A percentile compares a stretch with the other conserved stretches of the same genome.
These are phyloP conservation scores for Apis cerana DNA, from an alignment of 1,140 invertebrate genomes.

Conservation along the genomic window DNA sequence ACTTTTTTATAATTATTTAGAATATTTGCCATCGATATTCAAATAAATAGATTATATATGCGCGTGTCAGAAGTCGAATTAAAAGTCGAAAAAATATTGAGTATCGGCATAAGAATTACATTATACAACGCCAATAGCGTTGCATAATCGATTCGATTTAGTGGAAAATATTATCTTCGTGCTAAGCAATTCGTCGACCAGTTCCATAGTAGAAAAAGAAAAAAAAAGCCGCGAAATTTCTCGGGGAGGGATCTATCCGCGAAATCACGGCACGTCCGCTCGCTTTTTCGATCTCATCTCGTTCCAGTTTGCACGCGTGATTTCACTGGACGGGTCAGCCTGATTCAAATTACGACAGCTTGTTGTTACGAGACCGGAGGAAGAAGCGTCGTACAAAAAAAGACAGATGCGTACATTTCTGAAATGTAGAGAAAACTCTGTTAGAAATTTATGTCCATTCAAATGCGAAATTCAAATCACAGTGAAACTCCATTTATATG, in stretches of 20 bases:
- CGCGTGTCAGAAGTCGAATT: no score
- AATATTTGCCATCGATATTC: no score
- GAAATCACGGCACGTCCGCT: slow-evolving; percentile 42
- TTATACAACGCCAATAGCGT: background rate
- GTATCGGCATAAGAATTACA: no score
- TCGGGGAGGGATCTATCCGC: slow-evolving; percentile 27
- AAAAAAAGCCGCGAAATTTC: slow-evolving; percentile 39
- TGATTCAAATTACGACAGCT: slow-evolving; percentile 57
- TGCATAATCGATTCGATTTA: background rate
- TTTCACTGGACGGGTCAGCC: slow-evolving; percentile 45
- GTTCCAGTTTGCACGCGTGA: slow-evolving; percentile 57
- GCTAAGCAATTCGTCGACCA: background rate
- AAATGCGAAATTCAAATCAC: background rate
- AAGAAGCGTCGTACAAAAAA: background rate
- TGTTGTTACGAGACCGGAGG: background rate
- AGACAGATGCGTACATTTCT: background rate
- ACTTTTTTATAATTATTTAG: no score
- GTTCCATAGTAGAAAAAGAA: background rate
- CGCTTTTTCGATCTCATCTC: slow-evolving; percentile 53
- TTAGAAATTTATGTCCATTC: slow-evolving; percentile 23
- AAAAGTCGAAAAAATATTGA: no score
- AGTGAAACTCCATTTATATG: no score
- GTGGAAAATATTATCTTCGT: slow-evolving; percentile 6
- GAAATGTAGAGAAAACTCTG: background rate
- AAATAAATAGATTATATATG: no score